Evolutionary conservation across 2,888 invertebrate species (phyloP), one percentile per base, ranked within the genome.

Genomic region (Cynaeus angustus): DNA sequence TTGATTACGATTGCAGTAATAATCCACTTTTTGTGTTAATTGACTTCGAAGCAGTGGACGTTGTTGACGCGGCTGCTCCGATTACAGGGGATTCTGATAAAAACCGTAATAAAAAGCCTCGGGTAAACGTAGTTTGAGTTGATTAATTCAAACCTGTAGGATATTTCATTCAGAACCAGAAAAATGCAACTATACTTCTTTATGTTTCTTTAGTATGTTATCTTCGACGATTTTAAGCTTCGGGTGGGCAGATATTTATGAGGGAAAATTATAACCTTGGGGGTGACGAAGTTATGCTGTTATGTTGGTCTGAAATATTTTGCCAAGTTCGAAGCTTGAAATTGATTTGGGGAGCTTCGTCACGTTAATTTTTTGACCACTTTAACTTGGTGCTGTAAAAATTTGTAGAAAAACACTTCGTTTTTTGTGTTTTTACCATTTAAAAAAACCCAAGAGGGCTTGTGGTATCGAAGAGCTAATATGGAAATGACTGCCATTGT

Each of bases 1-100:
- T 50, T 50, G 30, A 50, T 50, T 16, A 21, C n/a, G 30, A 16
- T 13, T n/a, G 50, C 12, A 7, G 50, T 7, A 50, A 10, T 28
- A 30, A 26, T 7, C 12, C 30, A 16, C 2, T 26, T 28, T 50
- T 48, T 48, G 16, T 30, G 41, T 41, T 41, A 41, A 41, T 41
- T 7, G 41, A 41, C 41, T 41, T 41, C 3, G 12, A 13, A 12
- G 7, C 33, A 1, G n/a, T 41, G 41, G 41, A 41, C 33, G 33
- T 33, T 41, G 41, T 41, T 41, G 41, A 41, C 41, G 41, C 41
- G 41, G 41, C n/a, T 41, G 41, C 2, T 41, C 5, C 12, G 13
- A 12, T 41, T 12, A 41, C 10, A 41, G 41, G 41, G 8, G 41
- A 41, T 41, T 41, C 13, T 10, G 10, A 41, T 10, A 41, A 41